Evolutionary conservation across 2,888 invertebrate genomes (phyloP).

Genomic region (Cosmopolites sordidus): DNA sequence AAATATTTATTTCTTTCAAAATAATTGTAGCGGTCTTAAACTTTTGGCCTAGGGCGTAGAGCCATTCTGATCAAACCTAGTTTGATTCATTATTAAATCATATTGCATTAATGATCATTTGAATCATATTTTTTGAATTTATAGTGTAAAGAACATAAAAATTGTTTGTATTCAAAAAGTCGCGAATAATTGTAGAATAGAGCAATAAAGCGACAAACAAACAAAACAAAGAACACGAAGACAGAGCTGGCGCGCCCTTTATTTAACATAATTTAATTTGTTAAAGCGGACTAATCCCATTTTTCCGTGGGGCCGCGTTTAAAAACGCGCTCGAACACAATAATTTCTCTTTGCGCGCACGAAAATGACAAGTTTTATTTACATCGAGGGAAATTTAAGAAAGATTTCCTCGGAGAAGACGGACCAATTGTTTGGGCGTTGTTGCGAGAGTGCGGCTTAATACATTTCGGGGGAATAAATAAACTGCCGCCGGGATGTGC

Average conservation of each 20-base stretch:
- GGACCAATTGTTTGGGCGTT: conserved; percentile 42
- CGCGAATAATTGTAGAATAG: not conserved
- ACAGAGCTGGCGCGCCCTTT: conserved; percentile 10
- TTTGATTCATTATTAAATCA: no score
- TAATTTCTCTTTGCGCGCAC: conserved; percentile 29
- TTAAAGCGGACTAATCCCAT: conserved; percentile 42
- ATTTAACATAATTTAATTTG: conserved; percentile 38
- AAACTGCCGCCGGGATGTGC: conserved; percentile 32
- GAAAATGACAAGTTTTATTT: conserved; percentile 48
- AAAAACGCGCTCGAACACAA: conserved; percentile 27
- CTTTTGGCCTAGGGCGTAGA: no score
- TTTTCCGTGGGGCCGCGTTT: conserved; percentile 36
- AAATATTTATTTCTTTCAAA: no score
- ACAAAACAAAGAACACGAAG: conserved; percentile 1
- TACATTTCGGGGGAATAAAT: conserved; percentile 45
- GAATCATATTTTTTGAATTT: no score
- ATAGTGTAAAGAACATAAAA: no score
- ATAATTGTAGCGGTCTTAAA: no score
- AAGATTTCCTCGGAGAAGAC: conserved; percentile 37
- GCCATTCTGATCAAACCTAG: no score
- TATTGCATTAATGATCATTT: no score
- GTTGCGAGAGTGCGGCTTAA: conserved; percentile 42
- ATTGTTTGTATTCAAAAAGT: not conserved
- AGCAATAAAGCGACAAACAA: not conserved
- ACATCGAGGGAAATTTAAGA: conserved; percentile 46